phyloP scores from a whole-genome alignment of 2,797 vertebrate species.

The Cyprinodon diabolis region DNA sequence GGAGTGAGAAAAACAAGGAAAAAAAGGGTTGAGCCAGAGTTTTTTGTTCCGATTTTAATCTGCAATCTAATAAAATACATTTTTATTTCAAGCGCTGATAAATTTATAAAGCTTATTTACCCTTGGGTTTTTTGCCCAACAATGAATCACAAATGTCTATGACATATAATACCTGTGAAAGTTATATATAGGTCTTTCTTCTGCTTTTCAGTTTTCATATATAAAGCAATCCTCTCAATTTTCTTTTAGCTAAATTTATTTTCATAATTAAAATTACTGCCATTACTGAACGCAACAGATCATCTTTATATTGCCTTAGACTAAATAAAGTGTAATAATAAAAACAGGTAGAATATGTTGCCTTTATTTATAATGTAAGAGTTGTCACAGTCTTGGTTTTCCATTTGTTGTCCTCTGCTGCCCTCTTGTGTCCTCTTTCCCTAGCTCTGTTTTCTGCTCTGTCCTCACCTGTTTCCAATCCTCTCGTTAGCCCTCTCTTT shows the following conservation, averaged over 20 bases:
- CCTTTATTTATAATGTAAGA: background rate
- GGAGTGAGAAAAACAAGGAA: conserved; percentile 1
- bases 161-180: no score
- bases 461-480: no score
- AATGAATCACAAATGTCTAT: background rate
- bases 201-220: background rate
- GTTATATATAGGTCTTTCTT: background rate
- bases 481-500: no score
- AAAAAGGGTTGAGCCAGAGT: background rate
- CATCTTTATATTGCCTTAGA: background rate
- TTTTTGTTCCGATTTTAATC: conserved; percentile 6
- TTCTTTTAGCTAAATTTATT: background rate
- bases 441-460: no score
- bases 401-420: no score
- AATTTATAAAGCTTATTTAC: background rate
- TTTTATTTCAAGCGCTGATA: conserved; percentile 1
- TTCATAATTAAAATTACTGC: background rate
- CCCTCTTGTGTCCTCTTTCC: no score
- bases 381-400: background rate
- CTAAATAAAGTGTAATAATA: background rate
- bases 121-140: background rate
- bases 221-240: background rate
- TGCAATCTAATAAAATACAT: background rate
- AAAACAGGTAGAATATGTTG: no score
- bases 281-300: background rate